A percentile compares a stretch with the other conserved stretches of the same genome.
Conservation (phyloP, 64 coral and sea anemone species). For the Montipora cactus region DNA sequence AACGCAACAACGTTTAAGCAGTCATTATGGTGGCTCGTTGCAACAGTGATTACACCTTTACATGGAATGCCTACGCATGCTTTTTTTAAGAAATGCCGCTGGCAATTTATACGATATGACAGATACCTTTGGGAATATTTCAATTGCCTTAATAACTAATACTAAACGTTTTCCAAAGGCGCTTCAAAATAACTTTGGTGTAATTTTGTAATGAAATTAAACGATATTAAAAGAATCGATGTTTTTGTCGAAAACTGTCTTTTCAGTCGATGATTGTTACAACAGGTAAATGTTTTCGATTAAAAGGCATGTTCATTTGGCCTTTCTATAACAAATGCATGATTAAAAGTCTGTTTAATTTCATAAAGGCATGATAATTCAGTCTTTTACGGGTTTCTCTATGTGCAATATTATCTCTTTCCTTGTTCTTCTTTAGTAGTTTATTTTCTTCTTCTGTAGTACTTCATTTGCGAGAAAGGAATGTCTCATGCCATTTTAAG, state of each 20-base stretch:
- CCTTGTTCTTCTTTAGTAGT: too few species aligned
- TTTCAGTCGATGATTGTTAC: background rate
- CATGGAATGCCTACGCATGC: too few species aligned
- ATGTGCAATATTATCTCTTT: background rate
- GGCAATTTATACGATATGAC: too few species aligned
- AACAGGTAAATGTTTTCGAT: conserved; percentile 51
- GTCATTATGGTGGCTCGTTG: too few species aligned
- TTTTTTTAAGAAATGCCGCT: too few species aligned
- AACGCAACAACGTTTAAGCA: too few species aligned
- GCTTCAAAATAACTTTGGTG: conserved; percentile 7
- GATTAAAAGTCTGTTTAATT: background rate
- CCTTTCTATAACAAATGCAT: background rate
- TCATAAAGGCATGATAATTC: background rate
- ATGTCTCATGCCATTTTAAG: conserved; percentile 22
- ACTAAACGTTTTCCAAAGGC: background rate
- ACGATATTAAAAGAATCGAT: conserved; percentile 28
- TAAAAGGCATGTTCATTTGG: conserved; percentile 19
- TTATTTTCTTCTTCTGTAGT: background rate
- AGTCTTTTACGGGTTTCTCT: background rate
- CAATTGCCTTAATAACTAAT: background rate
- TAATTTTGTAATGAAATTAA: conserved; percentile 48
- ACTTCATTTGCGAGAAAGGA: conserved; percentile 36
- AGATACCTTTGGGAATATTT: background rate
- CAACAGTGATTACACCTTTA: too few species aligned
- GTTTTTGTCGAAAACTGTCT: conserved; percentile 28